A percentile compares a stretch with the other conserved stretches of the same genome.
phyloP scores from a whole-genome alignment of 2,797 vertebrate species.

The Sebastes goodei region DNA sequence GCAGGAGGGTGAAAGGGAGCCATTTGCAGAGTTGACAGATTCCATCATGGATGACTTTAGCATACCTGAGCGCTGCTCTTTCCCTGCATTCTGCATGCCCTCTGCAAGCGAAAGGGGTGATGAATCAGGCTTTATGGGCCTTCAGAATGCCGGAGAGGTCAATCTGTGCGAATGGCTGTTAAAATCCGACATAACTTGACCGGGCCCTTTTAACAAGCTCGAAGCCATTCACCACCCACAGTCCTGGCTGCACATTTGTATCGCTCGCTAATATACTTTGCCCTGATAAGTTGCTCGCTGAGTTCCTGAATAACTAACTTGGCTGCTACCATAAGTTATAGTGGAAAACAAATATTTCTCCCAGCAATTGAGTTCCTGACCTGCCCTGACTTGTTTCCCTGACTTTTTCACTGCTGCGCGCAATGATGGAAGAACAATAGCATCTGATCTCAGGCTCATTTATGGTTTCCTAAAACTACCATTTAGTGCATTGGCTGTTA shows the following conservation, averaged over 20 bases:
- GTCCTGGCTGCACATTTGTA: conserved; percentile 66
- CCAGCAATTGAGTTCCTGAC: conserved; percentile 43
- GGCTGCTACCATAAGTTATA: conserved; percentile 26
- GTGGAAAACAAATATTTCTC: conserved; percentile 62
- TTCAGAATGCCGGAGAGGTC: conserved; percentile 76
- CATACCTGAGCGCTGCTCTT: conserved; percentile 78
- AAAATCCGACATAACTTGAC: conserved; percentile 83
- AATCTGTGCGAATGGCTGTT: conserved; percentile 79
- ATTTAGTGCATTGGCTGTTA: conserved; percentile 25
- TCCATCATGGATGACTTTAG: conserved; percentile 82
- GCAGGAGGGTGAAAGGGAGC: conserved; percentile 69
- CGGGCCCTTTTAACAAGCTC: conserved; percentile 80
- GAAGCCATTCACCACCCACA: conserved; percentile 56
- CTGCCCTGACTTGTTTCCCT: conserved; percentile 43
- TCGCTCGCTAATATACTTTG: conserved; percentile 60
- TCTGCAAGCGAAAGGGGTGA: conserved; percentile 71
- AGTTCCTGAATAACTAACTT: conserved; percentile 59
- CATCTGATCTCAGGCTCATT: conserved; percentile 44
- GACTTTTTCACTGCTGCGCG: conserved; percentile 32
- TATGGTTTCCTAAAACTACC: conserved; percentile 30
- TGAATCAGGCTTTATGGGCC: conserved; percentile 83
- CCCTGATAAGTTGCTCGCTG: conserved; percentile 46
- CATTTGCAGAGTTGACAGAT: conserved; percentile 83
- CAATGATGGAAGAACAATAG: conserved; percentile 44
- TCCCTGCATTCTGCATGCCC: conserved; percentile 64